Percentiles rank a stretch among this genome's conserved stretches.
Conservation (phyloP, 2,113 vertebrate genomes). For the Argyrosomus japonicus region DNA sequence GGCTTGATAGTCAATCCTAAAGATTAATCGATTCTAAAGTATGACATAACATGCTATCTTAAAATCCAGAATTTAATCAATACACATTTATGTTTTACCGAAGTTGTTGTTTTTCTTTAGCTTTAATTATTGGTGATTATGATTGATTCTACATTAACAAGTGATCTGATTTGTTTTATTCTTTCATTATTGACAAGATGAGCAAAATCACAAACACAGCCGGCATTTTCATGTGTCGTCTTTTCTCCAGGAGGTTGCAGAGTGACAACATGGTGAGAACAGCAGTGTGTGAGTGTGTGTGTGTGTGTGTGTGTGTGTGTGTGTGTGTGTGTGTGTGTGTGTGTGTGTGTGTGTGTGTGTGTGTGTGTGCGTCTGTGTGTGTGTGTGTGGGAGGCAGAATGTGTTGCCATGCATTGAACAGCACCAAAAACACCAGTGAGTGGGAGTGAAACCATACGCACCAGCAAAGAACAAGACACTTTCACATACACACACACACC, state of each 20-base stretch:
- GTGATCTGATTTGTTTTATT: neutral
- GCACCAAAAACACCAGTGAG: slow-evolving; percentile 43
- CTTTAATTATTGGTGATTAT: neutral
- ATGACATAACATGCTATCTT: too few species aligned
- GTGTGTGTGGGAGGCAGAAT: slow-evolving; percentile 53
- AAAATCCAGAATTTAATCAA: neutral
- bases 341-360: slow-evolving; percentile 25
- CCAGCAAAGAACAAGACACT: slow-evolving; percentile 4
- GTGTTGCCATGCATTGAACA: slow-evolving; percentile 47
- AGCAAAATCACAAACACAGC: slow-evolving; percentile 19
- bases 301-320: slow-evolving; percentile 20
- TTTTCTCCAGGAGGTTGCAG: slow-evolving; percentile 28
- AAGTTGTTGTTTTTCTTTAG: neutral
- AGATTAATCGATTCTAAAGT: too few species aligned
- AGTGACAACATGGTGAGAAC: neutral
- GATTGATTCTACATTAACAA: neutral
- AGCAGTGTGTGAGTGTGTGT: slow-evolving; percentile 18
- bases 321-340: slow-evolving; percentile 24
- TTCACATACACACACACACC: neutral
- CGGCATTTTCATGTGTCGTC: neutral
- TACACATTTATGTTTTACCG: neutral
- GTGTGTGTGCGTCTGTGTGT: slow-evolving; percentile 18
- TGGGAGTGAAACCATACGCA: slow-evolving; percentile 44
- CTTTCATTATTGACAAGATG: neutral
- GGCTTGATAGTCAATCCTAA: too few species aligned